phyloP scores from a whole-genome alignment of 2,113 vertebrate species.

The Nannobrachium achirus region DNA sequence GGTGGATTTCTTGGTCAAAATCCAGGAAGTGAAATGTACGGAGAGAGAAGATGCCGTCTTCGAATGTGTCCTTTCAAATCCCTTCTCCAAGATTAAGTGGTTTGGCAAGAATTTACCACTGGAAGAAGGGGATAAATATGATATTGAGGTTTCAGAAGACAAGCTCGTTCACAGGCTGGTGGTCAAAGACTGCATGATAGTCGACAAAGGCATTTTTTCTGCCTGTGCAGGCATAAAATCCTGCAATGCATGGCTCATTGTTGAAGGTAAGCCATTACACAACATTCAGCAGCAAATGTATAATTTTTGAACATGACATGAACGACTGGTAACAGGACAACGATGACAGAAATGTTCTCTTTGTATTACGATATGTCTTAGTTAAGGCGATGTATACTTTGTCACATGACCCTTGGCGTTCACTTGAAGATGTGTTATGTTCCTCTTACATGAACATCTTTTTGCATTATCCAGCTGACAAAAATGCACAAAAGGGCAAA shows the following conservation, averaged over 20 bases:
- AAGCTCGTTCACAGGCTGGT: conserved; percentile 84
- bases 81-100: conserved; percentile 80
- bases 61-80: conserved; percentile 77
- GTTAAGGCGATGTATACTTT: background rate
- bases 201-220: conserved; percentile 85
- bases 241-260: conserved; percentile 85
- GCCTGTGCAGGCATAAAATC: conserved; percentile 76
- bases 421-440: background rate
- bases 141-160: conserved; percentile 79
- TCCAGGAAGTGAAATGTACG: conserved; percentile 72
- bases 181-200: conserved; percentile 72
- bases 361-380: background rate
- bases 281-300: background rate
- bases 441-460: too few relatives aligned
- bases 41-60: conserved; percentile 79
- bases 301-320: too few relatives aligned
- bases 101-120: conserved; percentile 77
- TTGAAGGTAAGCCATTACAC: conserved; percentile 79
- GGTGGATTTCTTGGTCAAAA: conserved; percentile 74
- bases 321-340: too few relatives aligned
- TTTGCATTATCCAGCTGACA: conserved; percentile 59
- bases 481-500: conserved; percentile 61
- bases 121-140: conserved; percentile 73
- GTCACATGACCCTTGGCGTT: background rate
- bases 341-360: background rate